Conservation (phyloP, 1,140 invertebrate genomes). For the Drosophila arawakana region DNA sequence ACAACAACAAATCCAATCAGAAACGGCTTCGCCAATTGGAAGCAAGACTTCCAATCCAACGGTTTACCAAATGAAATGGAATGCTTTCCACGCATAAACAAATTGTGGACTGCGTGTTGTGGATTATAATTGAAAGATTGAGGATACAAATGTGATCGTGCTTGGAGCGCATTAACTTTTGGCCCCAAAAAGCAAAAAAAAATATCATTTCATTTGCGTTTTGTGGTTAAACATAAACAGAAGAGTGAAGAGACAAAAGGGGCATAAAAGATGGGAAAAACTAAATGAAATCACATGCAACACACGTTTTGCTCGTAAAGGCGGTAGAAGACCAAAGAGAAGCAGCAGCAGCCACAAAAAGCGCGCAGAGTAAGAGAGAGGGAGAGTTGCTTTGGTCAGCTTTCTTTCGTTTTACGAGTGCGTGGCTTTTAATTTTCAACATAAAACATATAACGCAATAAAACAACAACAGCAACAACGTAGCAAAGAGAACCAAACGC, state of each 20-base stretch:
- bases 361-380: background rate
- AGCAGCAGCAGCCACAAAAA: slow-evolving; percentile 6
- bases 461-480: slow-evolving; percentile 29
- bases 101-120: slow-evolving; percentile 51
- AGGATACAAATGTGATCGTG: slow-evolving; percentile 54
- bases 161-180: slow-evolving; percentile 70
- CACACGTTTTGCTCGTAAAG: slow-evolving; percentile 63
- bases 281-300: slow-evolving; percentile 80
- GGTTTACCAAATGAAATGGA: slow-evolving; percentile 1
- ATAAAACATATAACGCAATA: slow-evolving; percentile 80
- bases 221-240: slow-evolving; percentile 57
- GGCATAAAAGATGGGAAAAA: slow-evolving; percentile 40
- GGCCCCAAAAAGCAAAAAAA: slow-evolving; percentile 52
- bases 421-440: slow-evolving; percentile 65
- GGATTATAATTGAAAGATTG: slow-evolving; percentile 61
- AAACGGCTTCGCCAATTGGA: background rate
- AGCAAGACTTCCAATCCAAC: slow-evolving; percentile 13
- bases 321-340: slow-evolving; percentile 48
- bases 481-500: slow-evolving; percentile 21
- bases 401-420: slow-evolving; percentile 44
- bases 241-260: background rate
- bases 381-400: slow-evolving; percentile 33
- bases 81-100: slow-evolving; percentile 18
- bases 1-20: background rate
- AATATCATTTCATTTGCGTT: slow-evolving; percentile 53